Percentiles rank a stretch among this genome's conserved stretches.
Conservation (phyloP, 2,888 invertebrate genomes). For the Philopedon plagiatum region DNA sequence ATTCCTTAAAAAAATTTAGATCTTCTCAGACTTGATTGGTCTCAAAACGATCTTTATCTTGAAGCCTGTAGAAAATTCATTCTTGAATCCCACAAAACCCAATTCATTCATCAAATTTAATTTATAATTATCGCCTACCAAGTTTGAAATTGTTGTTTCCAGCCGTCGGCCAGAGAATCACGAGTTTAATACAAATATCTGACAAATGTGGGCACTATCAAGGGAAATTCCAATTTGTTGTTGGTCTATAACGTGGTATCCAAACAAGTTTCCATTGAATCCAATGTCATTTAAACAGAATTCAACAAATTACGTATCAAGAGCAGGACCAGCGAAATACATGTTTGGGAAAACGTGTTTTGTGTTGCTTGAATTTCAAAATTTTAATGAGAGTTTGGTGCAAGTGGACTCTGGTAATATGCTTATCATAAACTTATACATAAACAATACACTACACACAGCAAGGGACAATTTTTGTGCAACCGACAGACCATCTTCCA, state of each 20-base stretch:
- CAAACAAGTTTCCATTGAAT: slow-evolving; percentile 5
- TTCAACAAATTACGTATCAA: background rate
- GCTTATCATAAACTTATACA: too few relatives aligned
- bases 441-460: too few relatives aligned
- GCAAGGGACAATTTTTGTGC: too few relatives aligned
- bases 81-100: too few relatives aligned
- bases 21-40: too few relatives aligned
- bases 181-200: slow-evolving; percentile 26
- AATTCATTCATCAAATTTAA: background rate
- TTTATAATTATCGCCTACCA: background rate
- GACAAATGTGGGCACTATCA: background rate
- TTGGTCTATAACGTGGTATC: slow-evolving; percentile 11
- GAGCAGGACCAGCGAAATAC: background rate
- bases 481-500: too few relatives aligned
- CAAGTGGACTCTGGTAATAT: too few relatives aligned
- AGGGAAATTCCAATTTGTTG: slow-evolving; percentile 21
- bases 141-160: background rate
- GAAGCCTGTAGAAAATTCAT: too few relatives aligned
- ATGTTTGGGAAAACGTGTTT: background rate
- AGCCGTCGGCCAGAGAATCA: background rate
- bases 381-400: too few relatives aligned
- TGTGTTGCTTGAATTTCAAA: background rate
- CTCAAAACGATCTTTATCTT: too few relatives aligned
- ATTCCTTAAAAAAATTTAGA: too few relatives aligned
- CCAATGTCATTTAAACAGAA: slow-evolving; percentile 16